Conservation (phyloP, 1,140 invertebrate genomes). For the Mamestra configurata region DNA sequence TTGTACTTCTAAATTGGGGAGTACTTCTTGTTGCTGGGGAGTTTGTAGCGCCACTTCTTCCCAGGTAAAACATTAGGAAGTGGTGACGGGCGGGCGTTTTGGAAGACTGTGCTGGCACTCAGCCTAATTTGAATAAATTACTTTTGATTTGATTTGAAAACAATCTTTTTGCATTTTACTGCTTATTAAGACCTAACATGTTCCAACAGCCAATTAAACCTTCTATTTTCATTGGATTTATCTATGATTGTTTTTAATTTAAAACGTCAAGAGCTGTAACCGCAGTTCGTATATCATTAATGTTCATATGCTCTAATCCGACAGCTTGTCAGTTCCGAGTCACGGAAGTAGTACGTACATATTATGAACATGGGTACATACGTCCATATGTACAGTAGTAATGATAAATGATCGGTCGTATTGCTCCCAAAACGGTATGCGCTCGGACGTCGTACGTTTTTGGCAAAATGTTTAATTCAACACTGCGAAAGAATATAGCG, state of each 20-base stretch:
- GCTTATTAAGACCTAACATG: neutral
- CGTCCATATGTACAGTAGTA: constrained; percentile 42
- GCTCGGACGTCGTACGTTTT: constrained; percentile 61
- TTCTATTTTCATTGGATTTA: constrained; percentile 52
- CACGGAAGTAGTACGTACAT: constrained; percentile 51
- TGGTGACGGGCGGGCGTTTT: too few relatives aligned
- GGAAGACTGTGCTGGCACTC: too few relatives aligned
- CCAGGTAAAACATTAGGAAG: too few relatives aligned
- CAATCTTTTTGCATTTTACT: too few relatives aligned
- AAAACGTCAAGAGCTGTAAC: constrained; percentile 46
- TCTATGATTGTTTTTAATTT: constrained; percentile 51
- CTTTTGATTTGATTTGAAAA: too few relatives aligned
- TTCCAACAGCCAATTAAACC: neutral
- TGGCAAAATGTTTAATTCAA: constrained; percentile 80
- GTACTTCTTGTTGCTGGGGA: too few relatives aligned
- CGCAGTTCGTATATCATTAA: constrained; percentile 34
- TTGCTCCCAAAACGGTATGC: constrained; percentile 64
- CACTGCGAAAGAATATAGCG: constrained; percentile 70
- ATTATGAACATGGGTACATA: constrained; percentile 41
- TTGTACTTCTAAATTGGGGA: too few relatives aligned
- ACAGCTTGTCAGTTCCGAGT: constrained; percentile 54
- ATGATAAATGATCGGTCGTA: constrained; percentile 57
- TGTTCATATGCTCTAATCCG: constrained; percentile 55
- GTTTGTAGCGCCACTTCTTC: too few relatives aligned
- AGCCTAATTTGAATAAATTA: too few relatives aligned